phyloP scores from a whole-genome alignment of 2,888 invertebrate species.

The Taphrorychus bicolor region DNA sequence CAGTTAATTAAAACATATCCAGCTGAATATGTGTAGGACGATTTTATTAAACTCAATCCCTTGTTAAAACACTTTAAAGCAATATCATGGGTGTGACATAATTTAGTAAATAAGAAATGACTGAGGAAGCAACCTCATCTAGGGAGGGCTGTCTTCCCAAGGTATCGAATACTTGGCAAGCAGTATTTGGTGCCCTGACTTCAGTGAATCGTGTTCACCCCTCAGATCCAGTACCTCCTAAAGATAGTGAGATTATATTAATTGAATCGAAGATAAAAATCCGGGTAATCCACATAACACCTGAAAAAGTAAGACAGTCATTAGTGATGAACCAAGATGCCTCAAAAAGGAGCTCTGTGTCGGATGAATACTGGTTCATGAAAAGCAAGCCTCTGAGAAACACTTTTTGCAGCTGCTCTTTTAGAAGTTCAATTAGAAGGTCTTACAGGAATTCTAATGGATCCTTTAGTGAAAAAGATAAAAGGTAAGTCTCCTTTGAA shows the following conservation, averaged over 20 bases:
- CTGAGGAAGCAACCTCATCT: constrained; percentile 41
- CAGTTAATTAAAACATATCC: constrained; percentile 28
- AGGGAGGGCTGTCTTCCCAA: constrained; percentile 48
- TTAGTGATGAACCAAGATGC: constrained; percentile 41
- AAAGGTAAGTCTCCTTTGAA: not conserved
- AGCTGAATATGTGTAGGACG: constrained; percentile 38
- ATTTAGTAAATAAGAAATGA: constrained; percentile 46
- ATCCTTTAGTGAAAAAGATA: constrained; percentile 19
- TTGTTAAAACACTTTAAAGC: constrained; percentile 31
- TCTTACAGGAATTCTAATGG: constrained; percentile 44
- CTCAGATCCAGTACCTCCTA: constrained; percentile 52
- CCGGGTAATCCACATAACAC: constrained; percentile 55
- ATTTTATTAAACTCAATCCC: constrained; percentile 9
- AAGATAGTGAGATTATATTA: constrained; percentile 55
- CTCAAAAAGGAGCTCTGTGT: constrained; percentile 53
- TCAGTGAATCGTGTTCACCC: constrained; percentile 54
- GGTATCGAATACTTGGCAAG: constrained; percentile 48
- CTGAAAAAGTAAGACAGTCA: constrained; percentile 47
- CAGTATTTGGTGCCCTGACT: constrained; percentile 46
- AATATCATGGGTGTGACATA: constrained; percentile 50
- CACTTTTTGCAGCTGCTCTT: constrained; percentile 58
- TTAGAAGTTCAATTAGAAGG: constrained; percentile 56
- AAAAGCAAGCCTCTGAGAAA: constrained; percentile 58
- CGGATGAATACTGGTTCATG: constrained; percentile 62
- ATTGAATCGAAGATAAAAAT: constrained; percentile 54